Evolutionary conservation across 2,797 vertebrate species (phyloP).

Genomic region (Tadarida brasiliensis): DNA sequence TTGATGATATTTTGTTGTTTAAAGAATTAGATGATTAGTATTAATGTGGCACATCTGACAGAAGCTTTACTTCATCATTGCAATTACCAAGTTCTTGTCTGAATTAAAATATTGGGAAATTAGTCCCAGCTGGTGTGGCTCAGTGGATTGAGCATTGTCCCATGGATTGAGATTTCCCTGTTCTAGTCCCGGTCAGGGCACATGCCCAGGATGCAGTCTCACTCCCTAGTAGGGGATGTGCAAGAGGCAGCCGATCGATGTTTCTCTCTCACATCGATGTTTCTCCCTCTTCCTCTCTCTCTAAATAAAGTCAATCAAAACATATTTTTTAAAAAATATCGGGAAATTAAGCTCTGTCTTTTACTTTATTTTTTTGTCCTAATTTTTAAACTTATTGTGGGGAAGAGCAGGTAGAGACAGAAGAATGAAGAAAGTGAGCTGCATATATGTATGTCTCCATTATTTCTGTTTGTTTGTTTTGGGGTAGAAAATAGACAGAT

Average conservation of each 20-base stretch:
- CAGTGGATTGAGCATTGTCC: no score
- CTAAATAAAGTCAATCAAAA: no score
- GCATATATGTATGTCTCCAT: not conserved
- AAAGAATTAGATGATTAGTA: conserved; percentile 46
- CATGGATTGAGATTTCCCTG: no score
- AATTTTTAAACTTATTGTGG: not conserved
- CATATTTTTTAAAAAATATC: not conserved
- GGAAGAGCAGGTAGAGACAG: not conserved
- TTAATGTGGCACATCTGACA: not conserved
- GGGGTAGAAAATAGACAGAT: not conserved
- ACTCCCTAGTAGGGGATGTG: no score
- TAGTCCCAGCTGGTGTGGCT: not conserved
- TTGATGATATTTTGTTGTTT: conserved; percentile 46
- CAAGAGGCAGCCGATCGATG: no score
- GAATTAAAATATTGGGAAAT: not conserved
- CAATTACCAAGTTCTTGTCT: not conserved
- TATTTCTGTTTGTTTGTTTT: conserved; percentile 29
- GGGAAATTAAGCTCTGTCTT: not conserved
- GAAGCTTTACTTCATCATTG: conserved; percentile 7
- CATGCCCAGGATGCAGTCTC: no score
- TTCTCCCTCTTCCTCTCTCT: no score
- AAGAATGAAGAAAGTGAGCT: not conserved
- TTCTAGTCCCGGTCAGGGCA: no score
- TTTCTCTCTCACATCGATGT: no score
- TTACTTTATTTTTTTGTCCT: not conserved